Conservation (phyloP, 2,888 invertebrate genomes). For the Tipula vernalis region DNA sequence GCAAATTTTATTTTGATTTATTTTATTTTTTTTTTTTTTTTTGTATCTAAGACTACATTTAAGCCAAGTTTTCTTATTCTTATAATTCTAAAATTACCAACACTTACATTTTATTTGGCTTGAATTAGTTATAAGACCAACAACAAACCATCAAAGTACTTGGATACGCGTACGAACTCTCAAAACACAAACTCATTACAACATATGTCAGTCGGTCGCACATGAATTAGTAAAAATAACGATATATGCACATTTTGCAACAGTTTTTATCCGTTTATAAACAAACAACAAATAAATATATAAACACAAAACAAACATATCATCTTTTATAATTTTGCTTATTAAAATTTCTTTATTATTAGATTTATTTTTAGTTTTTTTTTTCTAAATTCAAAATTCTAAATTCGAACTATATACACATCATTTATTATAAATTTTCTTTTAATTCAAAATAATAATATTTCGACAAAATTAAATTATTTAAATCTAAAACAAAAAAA, state of each 20-base stretch:
- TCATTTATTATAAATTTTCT: neutral
- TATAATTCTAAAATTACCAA: too few relatives aligned
- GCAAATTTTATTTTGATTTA: neutral
- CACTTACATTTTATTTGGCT: neutral
- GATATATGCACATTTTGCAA: neutral
- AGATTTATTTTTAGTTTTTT: neutral
- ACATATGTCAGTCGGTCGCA: neutral
- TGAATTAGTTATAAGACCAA: neutral
- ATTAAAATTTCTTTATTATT: neutral
- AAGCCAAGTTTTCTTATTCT: neutral
- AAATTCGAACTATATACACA: neutral
- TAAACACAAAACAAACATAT: neutral
- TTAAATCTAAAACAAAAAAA: slow-evolving; percentile 4
- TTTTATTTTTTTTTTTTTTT: neutral
- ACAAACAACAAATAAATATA: neutral
- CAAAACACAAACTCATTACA: neutral
- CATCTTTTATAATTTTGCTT: slow-evolving; percentile 6
- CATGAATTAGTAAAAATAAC: neutral
- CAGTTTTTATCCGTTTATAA: neutral
- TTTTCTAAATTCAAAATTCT: neutral
- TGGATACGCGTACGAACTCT: neutral
- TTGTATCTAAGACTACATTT: neutral
- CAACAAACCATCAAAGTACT: neutral
- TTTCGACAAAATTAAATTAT: neutral
- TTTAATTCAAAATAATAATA: neutral